phyloP scores from a whole-genome alignment of 2,888 invertebrate genomes.

The Noctua fimbriata region DNA sequence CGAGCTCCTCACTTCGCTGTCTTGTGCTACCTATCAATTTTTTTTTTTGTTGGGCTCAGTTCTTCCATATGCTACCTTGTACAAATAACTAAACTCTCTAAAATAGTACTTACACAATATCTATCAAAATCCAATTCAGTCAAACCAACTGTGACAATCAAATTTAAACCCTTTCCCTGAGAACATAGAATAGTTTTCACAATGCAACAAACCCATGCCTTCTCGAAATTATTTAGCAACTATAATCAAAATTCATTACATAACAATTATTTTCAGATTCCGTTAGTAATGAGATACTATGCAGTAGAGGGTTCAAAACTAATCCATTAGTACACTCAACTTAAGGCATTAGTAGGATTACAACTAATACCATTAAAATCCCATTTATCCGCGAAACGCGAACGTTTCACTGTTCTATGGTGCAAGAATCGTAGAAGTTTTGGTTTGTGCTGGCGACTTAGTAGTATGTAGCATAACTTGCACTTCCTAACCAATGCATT shows the following conservation, averaged over 20 bases:
- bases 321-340: conserved; percentile 79
- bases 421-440: conserved; percentile 62
- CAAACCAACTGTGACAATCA: not conserved
- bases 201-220: not conserved
- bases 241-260: conserved; percentile 50
- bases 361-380: conserved; percentile 83
- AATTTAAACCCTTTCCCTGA: not conserved
- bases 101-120: not conserved
- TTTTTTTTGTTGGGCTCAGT: too few species aligned
- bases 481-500: not conserved
- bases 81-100: not conserved
- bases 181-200: conserved; percentile 14
- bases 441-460: conserved; percentile 29
- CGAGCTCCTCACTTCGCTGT: too few species aligned
- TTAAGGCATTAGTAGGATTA: conserved; percentile 81
- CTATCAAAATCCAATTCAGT: not conserved
- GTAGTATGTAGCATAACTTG: conserved; percentile 17
- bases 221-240: conserved; percentile 1
- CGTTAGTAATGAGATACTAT: conserved; percentile 53
- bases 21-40: too few species aligned
- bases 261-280: conserved; percentile 59
- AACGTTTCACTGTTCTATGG: conserved; percentile 48
- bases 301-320: conserved; percentile 63
- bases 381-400: conserved; percentile 76
- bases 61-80: not conserved